Evolutionary conservation across 2,113 vertebrate species (phyloP), one percentile per base, ranked within the genome.

Genomic region (Caranx melampygus): DNA sequence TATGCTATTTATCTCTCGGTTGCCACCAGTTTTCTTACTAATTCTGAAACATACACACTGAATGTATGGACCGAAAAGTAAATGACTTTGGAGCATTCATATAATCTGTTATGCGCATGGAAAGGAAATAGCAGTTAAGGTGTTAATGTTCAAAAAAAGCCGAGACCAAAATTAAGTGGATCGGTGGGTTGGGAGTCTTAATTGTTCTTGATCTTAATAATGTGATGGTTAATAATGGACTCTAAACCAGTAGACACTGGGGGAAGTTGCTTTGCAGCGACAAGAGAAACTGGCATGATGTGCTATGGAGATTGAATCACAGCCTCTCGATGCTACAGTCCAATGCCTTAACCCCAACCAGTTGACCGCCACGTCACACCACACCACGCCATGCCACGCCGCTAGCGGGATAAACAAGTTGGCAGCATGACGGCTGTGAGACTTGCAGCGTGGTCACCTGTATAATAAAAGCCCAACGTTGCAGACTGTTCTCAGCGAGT

Each of bases 311-410:
- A 83, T 63, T 33, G 12, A 76, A 78, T 79, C 79, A 54, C 84
- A 84, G 82, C 91, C 84, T 86, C 80, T 81, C 67, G 13, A 83
- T 40, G 73, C 90, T 91, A 91, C 91, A 88, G 91, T 92, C 88
- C 76, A 85, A 94, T 94, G 95, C 95, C 95, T 95, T 95, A 95
- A 95, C 83, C 91, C 76, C 84, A 21, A 82, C 78, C 85, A 35
- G 49, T 83, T 49, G 45, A 77, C 68, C 83, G 8, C 21, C 67
- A 37, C 52, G 44, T 33, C 47, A 33, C 47, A 37, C 69, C 13
- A 47, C 13, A 4, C 45, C 45, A 47, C 14, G 5, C 45, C 44
- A 45, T 15, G 21, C 55, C 58, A 8, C 69, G 42, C 67, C 66
- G 57, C 85, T 67, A 16, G 77, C 72, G 78, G 84, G 75, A 75